Conservation (phyloP, 2,797 vertebrate species). For the Macroramphosus scolopax region DNA sequence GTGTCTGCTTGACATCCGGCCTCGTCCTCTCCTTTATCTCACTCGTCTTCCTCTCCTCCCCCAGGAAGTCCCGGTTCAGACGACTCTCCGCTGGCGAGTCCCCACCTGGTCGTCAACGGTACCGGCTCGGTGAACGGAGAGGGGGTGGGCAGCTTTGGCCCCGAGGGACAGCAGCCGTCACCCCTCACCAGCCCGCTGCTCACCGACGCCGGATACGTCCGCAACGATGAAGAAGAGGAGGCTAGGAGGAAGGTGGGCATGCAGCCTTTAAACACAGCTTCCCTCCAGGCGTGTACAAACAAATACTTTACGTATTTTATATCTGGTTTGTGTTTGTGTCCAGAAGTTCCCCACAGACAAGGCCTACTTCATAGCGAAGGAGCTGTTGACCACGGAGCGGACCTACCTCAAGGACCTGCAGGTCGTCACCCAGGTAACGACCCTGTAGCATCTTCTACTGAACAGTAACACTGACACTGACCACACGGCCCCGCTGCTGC, state of each 20-base stretch:
- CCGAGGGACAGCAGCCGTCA: conserved; percentile 84
- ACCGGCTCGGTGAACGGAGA: conserved; percentile 56
- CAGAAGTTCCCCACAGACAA: conserved; percentile 95
- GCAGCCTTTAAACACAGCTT: not conserved
- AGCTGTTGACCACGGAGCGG: conserved; percentile 90
- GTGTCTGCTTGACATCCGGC: no score
- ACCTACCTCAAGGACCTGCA: conserved; percentile 97
- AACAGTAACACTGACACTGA: no score
- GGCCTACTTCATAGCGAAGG: conserved; percentile 96
- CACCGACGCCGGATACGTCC: conserved; percentile 83
- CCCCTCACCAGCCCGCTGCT: conserved; percentile 92
- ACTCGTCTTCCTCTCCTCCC: conserved; percentile 6
- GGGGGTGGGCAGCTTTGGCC: conserved; percentile 69
- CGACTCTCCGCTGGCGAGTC: conserved; percentile 79
- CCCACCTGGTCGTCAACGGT: conserved; percentile 38
- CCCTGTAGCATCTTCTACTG: no score
- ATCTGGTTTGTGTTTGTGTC: conserved; percentile 57
- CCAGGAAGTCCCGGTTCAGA: conserved; percentile 85
- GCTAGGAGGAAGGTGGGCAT: conserved; percentile 89
- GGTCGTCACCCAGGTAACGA: conserved; percentile 89
- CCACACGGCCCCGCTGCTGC: not conserved
- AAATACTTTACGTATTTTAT: no score
- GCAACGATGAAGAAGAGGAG: conserved; percentile 92
- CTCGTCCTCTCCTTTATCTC: not conserved
- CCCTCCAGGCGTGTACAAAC: no score